Conservation (phyloP, 2,113 vertebrate species). For the Falco punctatus region DNA sequence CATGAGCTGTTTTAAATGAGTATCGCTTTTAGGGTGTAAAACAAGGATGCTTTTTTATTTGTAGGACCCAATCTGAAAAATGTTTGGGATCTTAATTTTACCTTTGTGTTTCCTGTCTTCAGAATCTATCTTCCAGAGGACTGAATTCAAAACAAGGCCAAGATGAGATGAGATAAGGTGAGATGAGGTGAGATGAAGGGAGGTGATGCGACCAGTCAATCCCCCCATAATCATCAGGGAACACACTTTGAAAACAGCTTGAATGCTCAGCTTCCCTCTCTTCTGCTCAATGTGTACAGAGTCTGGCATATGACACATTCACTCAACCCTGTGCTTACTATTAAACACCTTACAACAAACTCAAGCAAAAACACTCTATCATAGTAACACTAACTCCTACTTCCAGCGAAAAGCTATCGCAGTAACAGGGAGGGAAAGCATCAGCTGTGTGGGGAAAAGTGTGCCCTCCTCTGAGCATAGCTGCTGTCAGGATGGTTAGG, state of each 20-base stretch:
- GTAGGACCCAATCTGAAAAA: not conserved
- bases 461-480: not conserved
- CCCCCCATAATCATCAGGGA: not conserved
- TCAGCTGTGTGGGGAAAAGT: not conserved
- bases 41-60: not conserved
- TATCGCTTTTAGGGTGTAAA: not conserved
- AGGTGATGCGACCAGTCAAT: not conserved
- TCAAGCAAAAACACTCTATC: not conserved
- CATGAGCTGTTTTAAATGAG: not conserved
- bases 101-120: not conserved
- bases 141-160: not conserved
- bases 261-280: not conserved
- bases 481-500: conserved; percentile 29
- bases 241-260: not conserved
- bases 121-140: not conserved
- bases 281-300: not conserved
- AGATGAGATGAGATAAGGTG: not conserved
- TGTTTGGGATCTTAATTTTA: not conserved
- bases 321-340: not conserved
- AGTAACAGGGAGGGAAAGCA: not conserved
- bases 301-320: not conserved
- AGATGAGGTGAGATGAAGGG: not conserved
- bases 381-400: conserved; percentile 12
- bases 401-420: not conserved
- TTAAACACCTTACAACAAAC: conserved; percentile 25